Evolutionary conservation across 2,888 invertebrate species (phyloP).

Genomic region (Brenthis daphne): DNA sequence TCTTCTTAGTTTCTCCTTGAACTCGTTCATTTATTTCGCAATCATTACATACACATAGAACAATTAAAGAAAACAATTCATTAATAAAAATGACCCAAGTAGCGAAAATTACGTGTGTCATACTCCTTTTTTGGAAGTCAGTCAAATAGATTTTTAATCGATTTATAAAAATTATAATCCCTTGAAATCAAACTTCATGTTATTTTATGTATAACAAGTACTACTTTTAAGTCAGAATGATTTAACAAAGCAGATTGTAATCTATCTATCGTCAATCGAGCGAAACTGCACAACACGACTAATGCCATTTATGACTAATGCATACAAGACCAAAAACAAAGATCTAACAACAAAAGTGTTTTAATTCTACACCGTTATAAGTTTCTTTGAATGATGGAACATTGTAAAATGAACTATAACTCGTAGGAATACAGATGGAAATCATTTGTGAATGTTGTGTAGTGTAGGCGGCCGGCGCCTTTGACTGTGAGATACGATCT

Average conservation of each 20-base stretch:
- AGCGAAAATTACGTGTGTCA: no score
- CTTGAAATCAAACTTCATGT: no score
- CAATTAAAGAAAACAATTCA: no score
- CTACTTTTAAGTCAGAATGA: neutral
- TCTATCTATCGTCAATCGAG: constrained; percentile 12
- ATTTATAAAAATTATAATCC: no score
- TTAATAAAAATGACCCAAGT: no score
- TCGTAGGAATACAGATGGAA: neutral
- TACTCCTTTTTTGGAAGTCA: no score
- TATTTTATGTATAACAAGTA: no score
- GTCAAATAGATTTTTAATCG: no score
- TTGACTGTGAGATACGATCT: constrained; percentile 79
- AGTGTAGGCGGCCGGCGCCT: constrained; percentile 68
- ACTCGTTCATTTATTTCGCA: no score
- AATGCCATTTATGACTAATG: constrained; percentile 63
- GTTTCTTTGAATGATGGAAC: constrained; percentile 26
- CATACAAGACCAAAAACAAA: constrained; percentile 72
- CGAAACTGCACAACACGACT: constrained; percentile 34
- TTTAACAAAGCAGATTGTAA: neutral
- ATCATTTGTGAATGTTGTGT: neutral
- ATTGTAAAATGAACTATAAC: constrained; percentile 21
- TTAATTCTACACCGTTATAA: constrained; percentile 74
- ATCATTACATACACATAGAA: no score
- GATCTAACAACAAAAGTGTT: constrained; percentile 73
- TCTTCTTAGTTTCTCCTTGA: no score